phyloP scores from a whole-genome alignment of 2,113 vertebrate genomes.

The Vireo altiloquus region DNA sequence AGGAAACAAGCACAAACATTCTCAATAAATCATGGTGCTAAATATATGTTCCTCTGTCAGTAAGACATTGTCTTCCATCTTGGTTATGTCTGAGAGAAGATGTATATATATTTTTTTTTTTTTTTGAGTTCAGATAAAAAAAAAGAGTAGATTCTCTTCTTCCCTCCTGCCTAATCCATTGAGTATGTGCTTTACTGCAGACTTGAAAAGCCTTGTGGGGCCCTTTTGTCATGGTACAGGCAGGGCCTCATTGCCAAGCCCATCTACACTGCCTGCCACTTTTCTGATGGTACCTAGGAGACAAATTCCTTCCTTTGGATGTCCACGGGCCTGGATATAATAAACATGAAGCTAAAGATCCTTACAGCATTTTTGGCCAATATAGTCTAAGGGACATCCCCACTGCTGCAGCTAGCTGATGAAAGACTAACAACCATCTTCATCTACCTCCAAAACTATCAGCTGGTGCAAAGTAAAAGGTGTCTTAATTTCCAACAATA shows the following conservation, averaged over 20 bases:
- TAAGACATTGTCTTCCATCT: not conserved
- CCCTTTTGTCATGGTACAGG: not conserved
- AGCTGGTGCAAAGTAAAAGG: not conserved
- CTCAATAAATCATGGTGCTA: not conserved
- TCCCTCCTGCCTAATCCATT: not conserved
- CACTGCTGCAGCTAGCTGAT: not conserved
- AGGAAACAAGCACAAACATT: not conserved
- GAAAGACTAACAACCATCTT: not conserved
- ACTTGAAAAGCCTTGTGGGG: not conserved
- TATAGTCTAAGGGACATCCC: not conserved
- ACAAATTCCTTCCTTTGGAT: not conserved
- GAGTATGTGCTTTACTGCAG: not conserved
- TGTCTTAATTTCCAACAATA: not conserved
- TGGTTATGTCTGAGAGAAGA: not conserved
- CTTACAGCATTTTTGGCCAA: not conserved
- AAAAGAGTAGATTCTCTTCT: not conserved
- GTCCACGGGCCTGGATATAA: not conserved
- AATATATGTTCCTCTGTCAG: not conserved
- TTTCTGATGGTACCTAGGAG: not conserved
- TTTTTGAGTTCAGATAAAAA: not conserved
- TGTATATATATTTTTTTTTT: fast-evolving
- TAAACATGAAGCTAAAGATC: not conserved
- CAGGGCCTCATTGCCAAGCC: not conserved
- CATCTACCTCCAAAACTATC: not conserved
- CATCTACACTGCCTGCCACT: not conserved